Evolutionary conservation across 2,797 vertebrate species (phyloP).

Genomic region (Chaetophractus vellerosus): DNA sequence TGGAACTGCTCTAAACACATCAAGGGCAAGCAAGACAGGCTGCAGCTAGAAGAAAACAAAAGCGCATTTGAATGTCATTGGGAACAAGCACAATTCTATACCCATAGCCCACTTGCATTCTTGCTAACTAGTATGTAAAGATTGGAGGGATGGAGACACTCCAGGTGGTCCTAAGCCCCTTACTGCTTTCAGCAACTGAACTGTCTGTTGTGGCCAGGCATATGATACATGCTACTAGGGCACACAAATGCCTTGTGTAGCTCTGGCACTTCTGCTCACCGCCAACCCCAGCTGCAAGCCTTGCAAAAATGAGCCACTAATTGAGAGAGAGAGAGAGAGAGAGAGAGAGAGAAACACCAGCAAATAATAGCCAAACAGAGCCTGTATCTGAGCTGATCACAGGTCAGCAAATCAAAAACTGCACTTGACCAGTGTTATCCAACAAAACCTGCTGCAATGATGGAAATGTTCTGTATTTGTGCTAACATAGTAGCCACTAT

Average conservation of each 20-base stretch:
- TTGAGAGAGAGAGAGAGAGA: not conserved
- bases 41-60: too few relatives aligned
- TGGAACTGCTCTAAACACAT: not conserved
- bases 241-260: fast-evolving
- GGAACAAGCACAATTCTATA: not conserved
- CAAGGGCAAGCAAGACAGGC: not conserved
- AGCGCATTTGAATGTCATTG: fast-evolving
- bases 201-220: too few relatives aligned
- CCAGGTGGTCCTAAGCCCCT: not conserved
- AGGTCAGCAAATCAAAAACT: not conserved
- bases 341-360: not conserved
- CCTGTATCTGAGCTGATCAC: not conserved
- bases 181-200: not conserved
- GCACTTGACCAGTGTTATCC: too few relatives aligned
- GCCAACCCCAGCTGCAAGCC: not conserved
- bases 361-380: not conserved
- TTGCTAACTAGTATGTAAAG: not conserved
- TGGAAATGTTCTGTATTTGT: fast-evolving
- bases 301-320: not conserved
- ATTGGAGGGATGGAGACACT: not conserved
- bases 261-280: not conserved
- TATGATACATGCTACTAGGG: fast-evolving
- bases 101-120: not conserved
- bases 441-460: fast-evolving
- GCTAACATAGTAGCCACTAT: fast-evolving